These are phyloP conservation scores for Eristalinus aeneus DNA, from an alignment of 2,888 invertebrate genomes.

Conservation along the genomic window DNA sequence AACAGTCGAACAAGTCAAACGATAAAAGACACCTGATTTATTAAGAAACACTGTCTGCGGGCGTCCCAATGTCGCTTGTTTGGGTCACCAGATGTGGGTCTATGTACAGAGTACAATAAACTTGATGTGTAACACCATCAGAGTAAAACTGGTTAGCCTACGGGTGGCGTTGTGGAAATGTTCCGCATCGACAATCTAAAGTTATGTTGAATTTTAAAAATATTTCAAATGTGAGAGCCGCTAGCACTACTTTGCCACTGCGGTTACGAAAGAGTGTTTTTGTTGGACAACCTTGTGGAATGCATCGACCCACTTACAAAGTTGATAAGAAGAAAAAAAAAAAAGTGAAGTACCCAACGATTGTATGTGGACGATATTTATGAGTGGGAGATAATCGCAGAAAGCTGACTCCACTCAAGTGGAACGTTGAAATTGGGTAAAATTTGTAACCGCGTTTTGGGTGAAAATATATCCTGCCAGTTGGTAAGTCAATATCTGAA, in stretches of 20 bases:
- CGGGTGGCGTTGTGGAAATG: not conserved
- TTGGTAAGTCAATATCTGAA: no score
- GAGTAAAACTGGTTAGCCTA: constrained; percentile 25
- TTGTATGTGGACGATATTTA: no score
- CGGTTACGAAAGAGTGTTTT: not conserved
- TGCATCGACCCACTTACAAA: not conserved
- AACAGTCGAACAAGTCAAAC: not conserved
- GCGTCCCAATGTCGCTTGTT: not conserved
- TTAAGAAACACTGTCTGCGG: not conserved
- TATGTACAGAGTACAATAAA: not conserved
- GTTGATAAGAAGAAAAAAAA: no score
- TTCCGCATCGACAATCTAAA: constrained; percentile 17
- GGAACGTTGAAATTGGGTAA: no score
- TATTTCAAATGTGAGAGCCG: not conserved
- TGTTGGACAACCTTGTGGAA: not conserved
- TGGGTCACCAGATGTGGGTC: not conserved
- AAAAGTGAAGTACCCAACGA: no score
- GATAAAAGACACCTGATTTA: not conserved
- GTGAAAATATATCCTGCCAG: no score
- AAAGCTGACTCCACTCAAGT: no score
- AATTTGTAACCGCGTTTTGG: no score
- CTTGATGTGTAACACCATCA: not conserved
- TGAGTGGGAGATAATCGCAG: no score
- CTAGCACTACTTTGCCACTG: not conserved
- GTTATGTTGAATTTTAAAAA: not conserved